phyloP scores from a whole-genome alignment of 2,113 vertebrate genomes.

The Carollia perspicillata region DNA sequence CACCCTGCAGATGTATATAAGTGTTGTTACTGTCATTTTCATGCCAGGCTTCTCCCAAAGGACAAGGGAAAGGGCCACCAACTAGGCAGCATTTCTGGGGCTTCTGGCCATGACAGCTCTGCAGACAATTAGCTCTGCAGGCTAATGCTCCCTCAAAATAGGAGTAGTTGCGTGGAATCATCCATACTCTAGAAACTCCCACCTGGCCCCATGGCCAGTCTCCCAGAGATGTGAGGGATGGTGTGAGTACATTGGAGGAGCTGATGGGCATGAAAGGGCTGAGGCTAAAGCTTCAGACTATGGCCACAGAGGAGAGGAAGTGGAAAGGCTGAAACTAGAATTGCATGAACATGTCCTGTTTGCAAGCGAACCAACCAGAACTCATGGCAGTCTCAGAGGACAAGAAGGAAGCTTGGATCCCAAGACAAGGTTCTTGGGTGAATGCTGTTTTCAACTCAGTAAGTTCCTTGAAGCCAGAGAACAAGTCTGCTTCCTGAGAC shows the following conservation, averaged over 20 bases:
- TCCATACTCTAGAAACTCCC: neutral
- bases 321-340: neutral
- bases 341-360: neutral
- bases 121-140: neutral
- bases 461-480: neutral
- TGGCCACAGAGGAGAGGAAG: neutral
- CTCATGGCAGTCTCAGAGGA: neutral
- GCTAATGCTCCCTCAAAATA: neutral
- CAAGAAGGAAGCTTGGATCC: neutral
- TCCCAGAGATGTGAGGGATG: neutral
- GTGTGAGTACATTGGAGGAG: neutral
- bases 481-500: neutral
- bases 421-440: neutral
- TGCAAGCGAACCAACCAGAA: neutral
- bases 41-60: neutral
- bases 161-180: neutral
- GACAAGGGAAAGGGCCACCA: neutral
- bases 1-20: neutral
- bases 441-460: neutral
- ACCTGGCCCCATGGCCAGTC: neutral
- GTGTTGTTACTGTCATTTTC: neutral
- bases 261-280: fast-evolving
- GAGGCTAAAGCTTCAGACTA: neutral
- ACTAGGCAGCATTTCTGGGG: neutral
- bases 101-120: neutral